Conservation (phyloP, 2,113 vertebrate genomes). For the Hippotragus niger region DNA sequence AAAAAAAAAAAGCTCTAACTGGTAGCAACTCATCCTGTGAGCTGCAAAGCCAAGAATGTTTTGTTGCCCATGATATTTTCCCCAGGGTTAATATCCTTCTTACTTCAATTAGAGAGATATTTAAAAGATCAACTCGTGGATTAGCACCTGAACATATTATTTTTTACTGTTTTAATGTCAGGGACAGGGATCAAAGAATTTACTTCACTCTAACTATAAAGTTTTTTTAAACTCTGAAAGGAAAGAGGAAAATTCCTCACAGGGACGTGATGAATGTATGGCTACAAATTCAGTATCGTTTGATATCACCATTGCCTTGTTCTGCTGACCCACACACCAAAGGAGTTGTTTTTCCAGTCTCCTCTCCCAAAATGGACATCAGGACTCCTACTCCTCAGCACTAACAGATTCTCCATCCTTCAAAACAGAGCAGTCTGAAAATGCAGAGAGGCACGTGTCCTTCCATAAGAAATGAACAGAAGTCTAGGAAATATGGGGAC, state of each 20-base stretch:
- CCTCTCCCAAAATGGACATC: background rate
- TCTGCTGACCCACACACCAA: background rate
- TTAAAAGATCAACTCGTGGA: slow-evolving; percentile 7
- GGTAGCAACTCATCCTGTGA: slow-evolving; percentile 11
- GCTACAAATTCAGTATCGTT: background rate
- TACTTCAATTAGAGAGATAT: slow-evolving; percentile 28
- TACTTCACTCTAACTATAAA: background rate
- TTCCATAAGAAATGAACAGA: background rate
- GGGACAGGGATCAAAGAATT: background rate
- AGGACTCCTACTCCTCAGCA: background rate
- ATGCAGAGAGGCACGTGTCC: background rate
- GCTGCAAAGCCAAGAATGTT: background rate
- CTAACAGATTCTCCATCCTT: background rate
- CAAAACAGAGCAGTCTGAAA: background rate
- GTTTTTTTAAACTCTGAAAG: background rate
- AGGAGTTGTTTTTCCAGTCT: background rate
- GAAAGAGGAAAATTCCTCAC: background rate
- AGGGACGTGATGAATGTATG: background rate
- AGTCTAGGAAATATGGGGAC: background rate
- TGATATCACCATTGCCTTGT: background rate
- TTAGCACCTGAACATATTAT: background rate
- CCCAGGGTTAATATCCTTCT: slow-evolving; percentile 11
- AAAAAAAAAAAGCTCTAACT: background rate
- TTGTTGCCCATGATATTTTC: background rate
- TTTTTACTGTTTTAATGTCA: slow-evolving; percentile 20